Conservation (phyloP, 2,797 vertebrate genomes). For the Nasua narica region DNA sequence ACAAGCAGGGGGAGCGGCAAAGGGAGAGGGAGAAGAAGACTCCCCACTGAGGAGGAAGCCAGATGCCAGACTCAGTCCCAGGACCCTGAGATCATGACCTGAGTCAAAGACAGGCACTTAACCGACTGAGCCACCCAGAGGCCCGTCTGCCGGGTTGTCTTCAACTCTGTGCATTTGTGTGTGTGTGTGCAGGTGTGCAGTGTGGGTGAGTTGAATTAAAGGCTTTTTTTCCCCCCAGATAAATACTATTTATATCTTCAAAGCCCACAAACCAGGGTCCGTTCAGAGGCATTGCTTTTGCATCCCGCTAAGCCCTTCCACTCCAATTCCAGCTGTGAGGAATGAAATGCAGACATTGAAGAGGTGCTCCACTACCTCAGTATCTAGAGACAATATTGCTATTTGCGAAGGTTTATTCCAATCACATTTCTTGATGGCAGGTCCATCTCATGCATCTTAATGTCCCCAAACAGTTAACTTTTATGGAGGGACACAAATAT, state of each 20-base stretch:
- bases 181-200: no score
- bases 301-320: neutral
- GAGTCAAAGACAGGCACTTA: neutral
- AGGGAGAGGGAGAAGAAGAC: neutral
- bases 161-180: neutral
- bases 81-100: neutral
- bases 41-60: neutral
- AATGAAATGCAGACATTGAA: neutral
- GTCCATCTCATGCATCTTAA: neutral
- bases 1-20: neutral
- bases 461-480: neutral
- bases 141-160: neutral
- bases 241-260: neutral
- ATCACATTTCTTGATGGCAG: neutral
- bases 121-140: neutral
- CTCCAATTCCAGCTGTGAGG: neutral
- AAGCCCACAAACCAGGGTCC: neutral
- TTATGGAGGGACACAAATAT: neutral
- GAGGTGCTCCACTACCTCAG: neutral
- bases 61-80: no score
- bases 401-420: neutral
- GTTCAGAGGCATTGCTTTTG: neutral
- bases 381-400: neutral
- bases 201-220: neutral
- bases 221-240: neutral